Evolutionary conservation across 2,888 invertebrate species (phyloP), one percentile per base, ranked within the genome.

Genomic region (Eledona agricola): DNA sequence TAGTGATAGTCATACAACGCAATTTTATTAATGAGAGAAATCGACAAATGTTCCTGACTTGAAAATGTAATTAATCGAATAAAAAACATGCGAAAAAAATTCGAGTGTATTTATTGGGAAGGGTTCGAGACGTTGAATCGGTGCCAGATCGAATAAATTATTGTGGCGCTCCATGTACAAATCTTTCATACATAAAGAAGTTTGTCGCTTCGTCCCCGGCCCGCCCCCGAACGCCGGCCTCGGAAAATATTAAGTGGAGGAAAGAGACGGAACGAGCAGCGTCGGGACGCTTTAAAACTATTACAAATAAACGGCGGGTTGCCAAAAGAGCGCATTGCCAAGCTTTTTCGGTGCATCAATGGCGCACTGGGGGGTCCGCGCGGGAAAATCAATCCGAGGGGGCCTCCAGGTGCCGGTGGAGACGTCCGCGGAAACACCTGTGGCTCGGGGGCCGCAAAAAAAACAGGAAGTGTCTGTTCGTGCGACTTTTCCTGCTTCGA

Each of bases 31-130:
- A 63, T 59, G 43, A 63, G 55, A 51, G 38, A 32, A 53, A 53
- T 46, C 50, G 51, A 63, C 60, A 66, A 62, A 64, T 64, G 66
- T 66, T 66, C 66, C 66, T 66, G 61, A 64, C 60, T 54, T 52
- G 51, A 31, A 53, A 52, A 25, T 47, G 38, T 47, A 50, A 54
- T 49, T 54, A 54, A 19, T 49, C 54, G 49, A 53, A 49, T 49
- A 53, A 53, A 54, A 47, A 51, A 55, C 56, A 53, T 57, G 53
- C n/a, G n/a, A n/a, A 60, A 56, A 58, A 57, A 47, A n/a, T 16
- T 40, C 9, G 32, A 11, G 10, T 7, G 5, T 13, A 16, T 32
- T 32, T 32, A 25, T 25, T 2, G 1, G 25, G 5, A 3, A 4
- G 16, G 4, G 29, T 25, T 19, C 38, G 6, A 40, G 40, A 40